phyloP scores from a whole-genome alignment of 2,888 invertebrate species.

The Chrysolina oricalcia region DNA sequence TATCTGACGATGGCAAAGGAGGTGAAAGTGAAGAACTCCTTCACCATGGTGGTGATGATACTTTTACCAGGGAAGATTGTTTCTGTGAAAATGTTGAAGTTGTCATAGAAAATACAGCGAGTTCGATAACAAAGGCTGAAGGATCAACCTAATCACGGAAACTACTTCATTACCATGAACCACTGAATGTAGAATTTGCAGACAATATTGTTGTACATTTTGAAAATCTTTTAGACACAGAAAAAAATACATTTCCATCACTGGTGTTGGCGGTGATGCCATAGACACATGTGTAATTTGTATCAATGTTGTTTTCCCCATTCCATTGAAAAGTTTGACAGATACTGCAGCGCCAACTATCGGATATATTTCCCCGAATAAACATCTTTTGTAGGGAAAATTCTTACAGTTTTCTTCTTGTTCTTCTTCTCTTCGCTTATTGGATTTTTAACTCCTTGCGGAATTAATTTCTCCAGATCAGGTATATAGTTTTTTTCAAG shows the following conservation, averaged over 20 bases:
- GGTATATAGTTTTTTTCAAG: too few species aligned
- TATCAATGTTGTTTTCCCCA: too few species aligned
- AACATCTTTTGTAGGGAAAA: too few species aligned
- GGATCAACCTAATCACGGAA: slow-evolving; percentile 19
- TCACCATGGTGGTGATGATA: slow-evolving; percentile 15
- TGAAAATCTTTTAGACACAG: slow-evolving; percentile 22
- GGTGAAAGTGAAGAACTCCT: too few species aligned
- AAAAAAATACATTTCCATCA: slow-evolving; percentile 28
- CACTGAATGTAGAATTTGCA: slow-evolving; percentile 18
- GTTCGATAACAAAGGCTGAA: slow-evolving; percentile 20
- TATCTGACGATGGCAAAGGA: slow-evolving; percentile 21
- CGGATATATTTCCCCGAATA: too few species aligned
- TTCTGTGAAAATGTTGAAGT: slow-evolving; percentile 3
- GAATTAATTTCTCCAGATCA: too few species aligned
- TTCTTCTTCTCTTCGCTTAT: too few species aligned
- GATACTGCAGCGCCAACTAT: too few species aligned
- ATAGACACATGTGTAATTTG: slow-evolving; percentile 34
- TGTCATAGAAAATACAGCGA: slow-evolving; percentile 17
- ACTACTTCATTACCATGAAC: slow-evolving; percentile 25
- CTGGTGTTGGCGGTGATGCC: slow-evolving; percentile 32
- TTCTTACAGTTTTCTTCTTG: too few species aligned
- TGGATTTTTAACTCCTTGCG: too few species aligned
- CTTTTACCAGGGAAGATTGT: too few species aligned
- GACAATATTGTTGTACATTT: slow-evolving; percentile 24
- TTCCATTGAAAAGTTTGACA: too few species aligned